A percentile compares a stretch with the other conserved stretches of the same genome.
These are phyloP conservation scores for Pharmacophagus antenor DNA, from an alignment of 2,888 invertebrate genomes.

Conservation along the genomic window DNA sequence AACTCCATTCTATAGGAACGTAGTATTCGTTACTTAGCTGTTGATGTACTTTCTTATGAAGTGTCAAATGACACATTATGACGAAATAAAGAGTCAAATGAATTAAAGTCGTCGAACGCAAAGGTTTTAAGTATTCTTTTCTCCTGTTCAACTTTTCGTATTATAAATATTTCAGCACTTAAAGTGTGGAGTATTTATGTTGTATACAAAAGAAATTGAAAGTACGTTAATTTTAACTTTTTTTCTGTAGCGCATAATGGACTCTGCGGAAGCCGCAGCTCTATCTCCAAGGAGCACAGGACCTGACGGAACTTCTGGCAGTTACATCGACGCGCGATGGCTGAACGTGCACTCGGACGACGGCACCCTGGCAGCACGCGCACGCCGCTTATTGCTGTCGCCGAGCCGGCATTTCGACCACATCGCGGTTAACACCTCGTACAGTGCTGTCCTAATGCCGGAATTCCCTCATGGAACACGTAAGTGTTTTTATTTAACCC, in stretches of 20 bases:
- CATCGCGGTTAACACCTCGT: conserved; percentile 89
- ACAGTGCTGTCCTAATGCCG: conserved; percentile 94
- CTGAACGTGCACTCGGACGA: conserved; percentile 89
- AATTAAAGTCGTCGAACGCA: too few relatives aligned
- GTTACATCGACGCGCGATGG: conserved; percentile 90
- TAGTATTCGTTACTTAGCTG: too few relatives aligned
- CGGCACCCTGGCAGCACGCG: conserved; percentile 85
- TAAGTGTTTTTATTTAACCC: too few relatives aligned
- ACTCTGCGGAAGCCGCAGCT: conserved; percentile 93
- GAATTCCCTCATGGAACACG: conserved; percentile 67
- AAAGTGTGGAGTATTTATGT: too few relatives aligned
- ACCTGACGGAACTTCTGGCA: conserved; percentile 79
- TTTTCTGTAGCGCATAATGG: conserved; percentile 89
- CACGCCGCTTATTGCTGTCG: conserved; percentile 85
- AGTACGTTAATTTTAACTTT: background rate
- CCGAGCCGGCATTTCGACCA: conserved; percentile 93
- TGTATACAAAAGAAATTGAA: background rate
- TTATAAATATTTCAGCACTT: too few relatives aligned
- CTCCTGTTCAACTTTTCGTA: too few relatives aligned
- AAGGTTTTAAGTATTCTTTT: too few relatives aligned
- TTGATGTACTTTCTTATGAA: too few relatives aligned
- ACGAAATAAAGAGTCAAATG: too few relatives aligned
- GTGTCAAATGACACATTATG: too few relatives aligned
- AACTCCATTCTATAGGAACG: too few relatives aligned
- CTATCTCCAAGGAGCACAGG: conserved; percentile 82